Evolutionary conservation across 2,113 vertebrate species (phyloP).

Genomic region (Varanus salvator): DNA sequence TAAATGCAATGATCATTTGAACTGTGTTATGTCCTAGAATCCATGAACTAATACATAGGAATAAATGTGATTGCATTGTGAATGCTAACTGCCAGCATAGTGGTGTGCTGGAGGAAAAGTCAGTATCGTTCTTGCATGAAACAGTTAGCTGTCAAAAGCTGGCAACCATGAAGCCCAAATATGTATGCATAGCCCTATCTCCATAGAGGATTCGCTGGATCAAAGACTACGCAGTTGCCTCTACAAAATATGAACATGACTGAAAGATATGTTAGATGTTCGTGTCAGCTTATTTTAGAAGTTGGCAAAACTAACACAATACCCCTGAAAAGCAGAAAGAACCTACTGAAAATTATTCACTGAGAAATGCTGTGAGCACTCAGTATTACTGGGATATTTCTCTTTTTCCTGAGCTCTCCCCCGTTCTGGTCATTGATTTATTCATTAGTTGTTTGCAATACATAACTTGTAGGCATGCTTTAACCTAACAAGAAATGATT

Average conservation of each 20-base stretch:
- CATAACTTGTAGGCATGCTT: constrained; percentile 64
- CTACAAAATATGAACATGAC: constrained; percentile 31
- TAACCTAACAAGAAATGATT: constrained; percentile 66
- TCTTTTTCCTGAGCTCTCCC: constrained; percentile 58
- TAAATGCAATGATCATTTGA: constrained; percentile 34
- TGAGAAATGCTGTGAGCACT: constrained; percentile 57
- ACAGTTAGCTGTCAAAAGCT: constrained; percentile 27
- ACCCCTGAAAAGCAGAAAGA: constrained; percentile 57
- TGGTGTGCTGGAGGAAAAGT: constrained; percentile 8
- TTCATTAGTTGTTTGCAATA: constrained; percentile 59
- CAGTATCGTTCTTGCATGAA: neutral
- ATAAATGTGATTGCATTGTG: neutral
- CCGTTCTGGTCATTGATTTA: constrained; percentile 63
- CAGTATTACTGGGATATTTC: constrained; percentile 63
- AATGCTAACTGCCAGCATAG: neutral
- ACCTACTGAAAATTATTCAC: constrained; percentile 51
- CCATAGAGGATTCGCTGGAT: constrained; percentile 13
- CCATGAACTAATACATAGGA: fast-evolving
- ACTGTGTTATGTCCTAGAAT: constrained; percentile 30
- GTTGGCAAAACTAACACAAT: constrained; percentile 45
- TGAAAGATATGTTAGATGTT: constrained; percentile 24
- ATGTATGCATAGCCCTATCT: constrained; percentile 8
- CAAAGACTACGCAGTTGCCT: neutral
- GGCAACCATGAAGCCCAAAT: neutral
- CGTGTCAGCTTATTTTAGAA: constrained; percentile 37